Base-by-base conservation (phyloP, 1,140 invertebrate species). In the Drosophila rhopaloa region DNA sequence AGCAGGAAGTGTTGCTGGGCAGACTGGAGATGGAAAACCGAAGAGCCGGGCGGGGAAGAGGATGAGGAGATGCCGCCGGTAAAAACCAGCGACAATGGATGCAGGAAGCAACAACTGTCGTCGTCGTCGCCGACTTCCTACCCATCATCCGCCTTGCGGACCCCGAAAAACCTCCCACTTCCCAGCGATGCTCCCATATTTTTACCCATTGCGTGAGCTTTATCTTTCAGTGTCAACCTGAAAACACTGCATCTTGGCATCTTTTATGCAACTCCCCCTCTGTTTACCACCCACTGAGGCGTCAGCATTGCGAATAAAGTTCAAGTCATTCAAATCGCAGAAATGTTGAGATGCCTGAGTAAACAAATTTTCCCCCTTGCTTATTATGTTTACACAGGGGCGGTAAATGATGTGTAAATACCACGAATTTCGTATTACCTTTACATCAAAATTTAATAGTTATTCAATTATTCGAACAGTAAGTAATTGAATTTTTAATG, bases 61-160 rank as follows among this genome's bases (percentile, higher is more conserved):
- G 59, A 48, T 41, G 35, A 27, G 79, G 79, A 82, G 79, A 82
- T 78, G 79, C 74, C 68, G 50, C 62, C 56, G 58, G 65, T 66
- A 79, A 79, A 81, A 76, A 73, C 61, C 65, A 81, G 78, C 82
- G 78, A 86, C 82, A 81, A 81, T 79, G 85, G 83, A 86, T 86
- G 82, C 82, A 86, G 82, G 82, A 86, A 86, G 82, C 82, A 81
- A 86, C 82, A 86, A 86, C 60, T 60, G 77, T 73, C 68, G 76
- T 68, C 57, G 71, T 61, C 51, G 53, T 38, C 14, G 60, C 8
- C 47, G 55, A 86, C 82, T 86, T 86, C 82, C 78, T 86, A 85
- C 70, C 63, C 63, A 56, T 61, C 48, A 56, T 60, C 59, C 51
- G 58, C 51, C 51, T 46, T 24, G 38, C 40, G 35, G 32, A 5